Evolutionary conservation across 2,113 vertebrate species (phyloP).

Genomic region (Setophaga coronata): DNA sequence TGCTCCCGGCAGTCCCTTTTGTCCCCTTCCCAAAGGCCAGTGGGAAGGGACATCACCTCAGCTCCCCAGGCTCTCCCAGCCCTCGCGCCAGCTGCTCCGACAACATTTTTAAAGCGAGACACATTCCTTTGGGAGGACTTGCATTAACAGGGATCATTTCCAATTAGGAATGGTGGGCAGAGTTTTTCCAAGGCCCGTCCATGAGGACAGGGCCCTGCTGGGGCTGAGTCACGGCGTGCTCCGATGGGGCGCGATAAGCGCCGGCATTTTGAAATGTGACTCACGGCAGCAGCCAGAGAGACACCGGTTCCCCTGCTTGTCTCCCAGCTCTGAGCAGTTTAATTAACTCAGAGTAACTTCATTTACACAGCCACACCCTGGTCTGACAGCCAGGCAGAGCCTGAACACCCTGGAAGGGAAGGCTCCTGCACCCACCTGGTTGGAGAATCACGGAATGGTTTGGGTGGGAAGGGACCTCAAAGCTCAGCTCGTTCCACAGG

Average conservation of each 20-base stretch:
- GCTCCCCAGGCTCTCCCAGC: neutral
- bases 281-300: neutral
- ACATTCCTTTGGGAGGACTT: neutral
- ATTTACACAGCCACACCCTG: conserved; percentile 35
- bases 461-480: neutral
- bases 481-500: rapidly evolving
- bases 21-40: neutral
- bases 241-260: neutral
- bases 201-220: neutral
- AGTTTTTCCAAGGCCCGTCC: neutral
- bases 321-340: neutral
- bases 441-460: neutral
- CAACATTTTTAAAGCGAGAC: rapidly evolving
- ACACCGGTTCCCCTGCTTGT: neutral
- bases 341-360: neutral
- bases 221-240: neutral
- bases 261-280: neutral
- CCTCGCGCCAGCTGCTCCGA: neutral
- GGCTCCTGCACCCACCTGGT: neutral
- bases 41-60: rapidly evolving
- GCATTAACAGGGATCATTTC: neutral
- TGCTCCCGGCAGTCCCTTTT: rapidly evolving
- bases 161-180: neutral
- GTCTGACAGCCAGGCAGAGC: neutral
- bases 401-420: neutral